phyloP scores from a whole-genome alignment of 2,888 invertebrate genomes.

The Campaea margaritaria region DNA sequence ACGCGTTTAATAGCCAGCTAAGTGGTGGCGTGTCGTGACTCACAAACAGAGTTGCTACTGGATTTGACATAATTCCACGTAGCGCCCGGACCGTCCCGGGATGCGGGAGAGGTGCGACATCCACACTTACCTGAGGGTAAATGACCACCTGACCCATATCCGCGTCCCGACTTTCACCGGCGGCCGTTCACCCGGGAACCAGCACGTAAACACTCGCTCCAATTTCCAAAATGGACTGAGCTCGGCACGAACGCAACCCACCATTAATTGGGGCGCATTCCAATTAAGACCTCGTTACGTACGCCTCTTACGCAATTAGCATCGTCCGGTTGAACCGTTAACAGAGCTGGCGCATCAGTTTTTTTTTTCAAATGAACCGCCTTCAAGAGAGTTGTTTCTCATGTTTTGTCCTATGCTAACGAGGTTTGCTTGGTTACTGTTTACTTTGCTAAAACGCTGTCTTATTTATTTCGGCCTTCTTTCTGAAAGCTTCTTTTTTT shows the following conservation, averaged over 20 bases:
- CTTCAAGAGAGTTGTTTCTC: slow-evolving; percentile 35
- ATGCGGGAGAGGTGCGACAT: slow-evolving; percentile 53
- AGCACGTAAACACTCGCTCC: slow-evolving; percentile 73
- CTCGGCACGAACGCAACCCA: slow-evolving; percentile 63
- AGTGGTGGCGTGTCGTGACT: slow-evolving; percentile 37
- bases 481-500: no score
- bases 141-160: slow-evolving; percentile 83
- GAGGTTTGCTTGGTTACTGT: slow-evolving; percentile 29
- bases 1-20: slow-evolving; percentile 37
- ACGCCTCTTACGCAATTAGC: slow-evolving; percentile 80
- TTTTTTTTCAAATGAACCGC: slow-evolving; percentile 52
- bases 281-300: slow-evolving; percentile 81
- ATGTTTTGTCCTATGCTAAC: slow-evolving; percentile 41
- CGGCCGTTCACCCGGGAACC: slow-evolving; percentile 81
- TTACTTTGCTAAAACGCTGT: slow-evolving; percentile 6
- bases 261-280: slow-evolving; percentile 83
- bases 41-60: slow-evolving; percentile 43
- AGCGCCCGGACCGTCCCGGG: slow-evolving; percentile 38
- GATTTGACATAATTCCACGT: slow-evolving; percentile 57
- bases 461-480: background rate
- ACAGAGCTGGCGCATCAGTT: slow-evolving; percentile 51
- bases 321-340: slow-evolving; percentile 63
- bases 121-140: slow-evolving; percentile 75
- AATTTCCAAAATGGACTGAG: slow-evolving; percentile 74
- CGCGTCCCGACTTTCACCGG: slow-evolving; percentile 77